These are phyloP conservation scores for Ceraclea dissimilis DNA, from an alignment of 2,888 invertebrate species.

Conservation along the genomic window DNA sequence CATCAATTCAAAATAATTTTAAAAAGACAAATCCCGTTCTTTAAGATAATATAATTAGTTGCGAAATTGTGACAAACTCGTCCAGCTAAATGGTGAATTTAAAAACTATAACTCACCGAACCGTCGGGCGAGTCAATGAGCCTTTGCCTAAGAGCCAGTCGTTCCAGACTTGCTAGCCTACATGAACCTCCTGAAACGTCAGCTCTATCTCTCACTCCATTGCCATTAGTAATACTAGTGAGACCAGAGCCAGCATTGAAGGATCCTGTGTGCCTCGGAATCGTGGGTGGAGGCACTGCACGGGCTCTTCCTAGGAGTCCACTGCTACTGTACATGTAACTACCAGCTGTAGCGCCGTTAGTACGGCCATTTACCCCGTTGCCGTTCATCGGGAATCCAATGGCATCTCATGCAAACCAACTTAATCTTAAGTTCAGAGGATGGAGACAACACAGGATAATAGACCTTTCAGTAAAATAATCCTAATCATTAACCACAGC, in stretches of 20 bases:
- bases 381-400: constrained; percentile 48
- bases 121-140: constrained; percentile 58
- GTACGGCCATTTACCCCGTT: constrained; percentile 44
- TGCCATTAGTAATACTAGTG: constrained; percentile 64
- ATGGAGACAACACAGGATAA: no score
- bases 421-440: no score
- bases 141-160: constrained; percentile 73
- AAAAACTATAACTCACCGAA: constrained; percentile 47
- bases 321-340: constrained; percentile 56
- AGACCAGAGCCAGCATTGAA: constrained; percentile 67
- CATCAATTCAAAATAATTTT: no score
- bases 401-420: constrained; percentile 9
- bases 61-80: no score
- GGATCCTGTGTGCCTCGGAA: constrained; percentile 72
- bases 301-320: constrained; percentile 54
- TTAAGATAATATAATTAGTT: no score
- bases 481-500: no score
- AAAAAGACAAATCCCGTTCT: no score
- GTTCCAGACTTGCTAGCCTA: constrained; percentile 71
- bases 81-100: no score
- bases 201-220: constrained; percentile 52
- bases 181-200: constrained; percentile 70
- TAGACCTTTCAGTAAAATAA: no score
- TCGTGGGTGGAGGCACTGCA: constrained; percentile 69
- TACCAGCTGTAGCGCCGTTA: constrained; percentile 52